phyloP scores from a whole-genome alignment of 2,888 invertebrate species.

The Campoplex nolae region DNA sequence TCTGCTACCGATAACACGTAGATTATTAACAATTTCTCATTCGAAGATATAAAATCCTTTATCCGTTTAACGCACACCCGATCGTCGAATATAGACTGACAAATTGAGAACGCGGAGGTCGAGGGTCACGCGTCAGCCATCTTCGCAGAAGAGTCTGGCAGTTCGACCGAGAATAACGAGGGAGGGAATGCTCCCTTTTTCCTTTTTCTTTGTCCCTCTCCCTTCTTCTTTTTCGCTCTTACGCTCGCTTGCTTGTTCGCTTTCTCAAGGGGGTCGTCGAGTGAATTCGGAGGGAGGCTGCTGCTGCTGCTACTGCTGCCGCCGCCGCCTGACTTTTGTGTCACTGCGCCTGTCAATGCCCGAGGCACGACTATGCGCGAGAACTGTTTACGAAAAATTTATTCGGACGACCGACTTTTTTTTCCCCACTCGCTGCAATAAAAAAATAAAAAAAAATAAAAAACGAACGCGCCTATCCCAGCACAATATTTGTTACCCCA shows the following conservation, averaged over 20 bases:
- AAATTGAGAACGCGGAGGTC: constrained; percentile 45
- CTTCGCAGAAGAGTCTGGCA: constrained; percentile 56
- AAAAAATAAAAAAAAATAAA: neutral
- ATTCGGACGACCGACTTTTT: constrained; percentile 10
- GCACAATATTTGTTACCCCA: neutral
- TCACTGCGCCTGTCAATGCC: constrained; percentile 57
- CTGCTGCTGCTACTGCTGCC: constrained; percentile 18
- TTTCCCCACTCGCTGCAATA: constrained; percentile 5
- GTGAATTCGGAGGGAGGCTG: constrained; percentile 65
- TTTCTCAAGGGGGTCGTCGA: constrained; percentile 66
- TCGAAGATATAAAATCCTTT: neutral
- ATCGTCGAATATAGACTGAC: constrained; percentile 24
- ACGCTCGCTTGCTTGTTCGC: constrained; percentile 20
- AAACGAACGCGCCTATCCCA: neutral
- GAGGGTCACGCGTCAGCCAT: constrained; percentile 67
- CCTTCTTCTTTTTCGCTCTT: neutral
- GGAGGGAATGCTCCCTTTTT: constrained; percentile 35
- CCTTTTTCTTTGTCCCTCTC: constrained; percentile 16
- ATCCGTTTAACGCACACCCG: neutral
- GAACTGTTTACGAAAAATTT: constrained; percentile 48
- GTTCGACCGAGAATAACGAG: constrained; percentile 42
- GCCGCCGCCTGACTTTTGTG: constrained; percentile 42
- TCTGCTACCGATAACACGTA: neutral
- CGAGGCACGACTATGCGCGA: constrained; percentile 59
- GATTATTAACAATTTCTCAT: constrained; percentile 1